Percentiles rank a stretch among this genome's conserved stretches.
phyloP scores from a whole-genome alignment of 1,140 invertebrate species.

The Orchestia grillus region DNA sequence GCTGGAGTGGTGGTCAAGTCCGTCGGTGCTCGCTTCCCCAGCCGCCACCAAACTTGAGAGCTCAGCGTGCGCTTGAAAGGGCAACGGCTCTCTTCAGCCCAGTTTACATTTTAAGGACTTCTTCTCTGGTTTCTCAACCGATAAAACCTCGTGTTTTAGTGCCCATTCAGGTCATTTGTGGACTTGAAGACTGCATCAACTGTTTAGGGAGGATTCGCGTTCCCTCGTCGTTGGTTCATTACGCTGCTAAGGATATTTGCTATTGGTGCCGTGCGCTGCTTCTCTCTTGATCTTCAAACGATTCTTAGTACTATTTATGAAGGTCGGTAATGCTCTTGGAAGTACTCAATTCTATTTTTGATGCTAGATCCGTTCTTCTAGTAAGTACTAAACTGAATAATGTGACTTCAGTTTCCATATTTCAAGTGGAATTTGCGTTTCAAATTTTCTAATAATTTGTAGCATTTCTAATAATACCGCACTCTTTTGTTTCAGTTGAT shows the following conservation, averaged over 20 bases:
- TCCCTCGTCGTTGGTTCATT: conserved; percentile 39
- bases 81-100: conserved; percentile 51
- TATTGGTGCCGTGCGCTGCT: conserved; percentile 25
- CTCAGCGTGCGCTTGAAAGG: conserved; percentile 28
- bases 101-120: conserved; percentile 56
- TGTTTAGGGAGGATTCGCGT: conserved; percentile 50
- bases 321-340: not conserved
- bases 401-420: not conserved
- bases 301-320: not conserved
- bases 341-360: not conserved
- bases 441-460: not conserved
- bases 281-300: not conserved
- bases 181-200: conserved; percentile 45
- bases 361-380: not conserved
- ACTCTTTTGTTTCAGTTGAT: not conserved
- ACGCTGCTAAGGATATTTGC: conserved; percentile 24
- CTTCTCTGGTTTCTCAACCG: conserved; percentile 55
- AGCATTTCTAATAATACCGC: not conserved
- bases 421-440: not conserved
- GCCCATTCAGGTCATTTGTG: conserved; percentile 47
- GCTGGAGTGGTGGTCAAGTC: not conserved
- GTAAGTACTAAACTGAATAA: not conserved
- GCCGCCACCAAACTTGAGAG: conserved; percentile 18
- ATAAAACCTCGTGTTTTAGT: conserved; percentile 55
- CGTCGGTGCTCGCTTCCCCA: not conserved